Conservation (phyloP, 2,113 vertebrate species). For the Rhinichthys klamathensis region DNA sequence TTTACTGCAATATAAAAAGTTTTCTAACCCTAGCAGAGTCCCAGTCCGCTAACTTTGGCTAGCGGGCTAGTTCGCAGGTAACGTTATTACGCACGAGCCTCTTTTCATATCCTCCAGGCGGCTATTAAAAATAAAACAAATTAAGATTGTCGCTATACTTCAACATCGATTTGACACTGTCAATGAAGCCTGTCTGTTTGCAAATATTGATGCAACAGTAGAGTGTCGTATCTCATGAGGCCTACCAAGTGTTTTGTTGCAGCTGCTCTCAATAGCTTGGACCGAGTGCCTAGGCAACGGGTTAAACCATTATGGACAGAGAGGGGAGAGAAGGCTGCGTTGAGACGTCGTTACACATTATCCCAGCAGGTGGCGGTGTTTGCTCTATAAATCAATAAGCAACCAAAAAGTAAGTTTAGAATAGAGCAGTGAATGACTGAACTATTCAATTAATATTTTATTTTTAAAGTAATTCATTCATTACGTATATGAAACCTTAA, state of each 20-base stretch:
- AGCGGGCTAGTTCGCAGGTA: slow-evolving; percentile 29
- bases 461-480: background rate
- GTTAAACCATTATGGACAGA: slow-evolving; percentile 55
- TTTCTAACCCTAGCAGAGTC: slow-evolving; percentile 1
- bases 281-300: slow-evolving; percentile 56
- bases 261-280: slow-evolving; percentile 36
- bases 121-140: background rate
- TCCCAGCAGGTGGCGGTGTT: slow-evolving; percentile 23
- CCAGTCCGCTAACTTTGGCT: slow-evolving; percentile 20
- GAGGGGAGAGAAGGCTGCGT: slow-evolving; percentile 7
- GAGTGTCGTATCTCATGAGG: background rate
- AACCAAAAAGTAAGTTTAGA: background rate
- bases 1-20: slow-evolving; percentile 18
- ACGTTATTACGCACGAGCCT: background rate
- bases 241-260: slow-evolving; percentile 42
- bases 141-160: background rate
- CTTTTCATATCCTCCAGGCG: background rate
- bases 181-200: background rate
- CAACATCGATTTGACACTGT: background rate
- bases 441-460: too few species aligned
- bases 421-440: background rate
- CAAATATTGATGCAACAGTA: background rate
- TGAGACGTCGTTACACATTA: background rate
- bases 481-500: background rate
- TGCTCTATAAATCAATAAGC: background rate